Evolutionary conservation across 2,113 vertebrate species (phyloP), one percentile per base, ranked within the genome.

Genomic region (Pithys albifrons): DNA sequence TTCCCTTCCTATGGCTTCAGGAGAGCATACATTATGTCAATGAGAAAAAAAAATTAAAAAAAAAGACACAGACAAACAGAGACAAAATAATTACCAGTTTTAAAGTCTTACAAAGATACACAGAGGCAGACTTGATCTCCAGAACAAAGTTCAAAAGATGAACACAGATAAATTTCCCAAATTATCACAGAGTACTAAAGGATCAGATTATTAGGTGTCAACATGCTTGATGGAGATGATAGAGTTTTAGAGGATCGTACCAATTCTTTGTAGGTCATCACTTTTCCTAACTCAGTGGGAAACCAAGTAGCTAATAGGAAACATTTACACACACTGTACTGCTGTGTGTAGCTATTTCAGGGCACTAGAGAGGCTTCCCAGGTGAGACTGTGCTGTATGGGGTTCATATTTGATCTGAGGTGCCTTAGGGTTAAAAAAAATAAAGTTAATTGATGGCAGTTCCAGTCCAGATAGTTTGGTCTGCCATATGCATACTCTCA

Each of bases 401-500:
- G 29, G 7, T 12, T 43, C 33, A n/a, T 27, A 41, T 6, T 14
- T 14, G 39, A 43, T 33, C 35, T 52, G 39, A 48, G 11, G 13
- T 7, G 6, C 28, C 27, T n/a, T 37, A 10, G 29, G 20, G 11
- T 10, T 35, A 23, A 43, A 74, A 71, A 49, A 39, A 24, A 24
- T 39, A 14, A 48, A 57, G 62, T 33, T 19, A 43, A 5, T 15
- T 87, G 33, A 20, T 6, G 43, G 27, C 19, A 59, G 29, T 45
- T 72, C 52, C 58, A 37, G 39, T 48, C 12, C 45, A 35, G 29
- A 15, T 31, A 15, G 39, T 62, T 74, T 55, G 61, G 24, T 39
- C n/a, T 61, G 57, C 51, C 19, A 12, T 8, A 7, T 4, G 8
- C 1, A 2, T 2, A 0, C 10, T 48, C 28, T 57, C n/a, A 19